A percentile compares a stretch with the other conserved stretches of the same genome.
These are phyloP conservation scores for Meteorus sp. DNA, from an alignment of 1,140 invertebrate species.

Conservation along the genomic window DNA sequence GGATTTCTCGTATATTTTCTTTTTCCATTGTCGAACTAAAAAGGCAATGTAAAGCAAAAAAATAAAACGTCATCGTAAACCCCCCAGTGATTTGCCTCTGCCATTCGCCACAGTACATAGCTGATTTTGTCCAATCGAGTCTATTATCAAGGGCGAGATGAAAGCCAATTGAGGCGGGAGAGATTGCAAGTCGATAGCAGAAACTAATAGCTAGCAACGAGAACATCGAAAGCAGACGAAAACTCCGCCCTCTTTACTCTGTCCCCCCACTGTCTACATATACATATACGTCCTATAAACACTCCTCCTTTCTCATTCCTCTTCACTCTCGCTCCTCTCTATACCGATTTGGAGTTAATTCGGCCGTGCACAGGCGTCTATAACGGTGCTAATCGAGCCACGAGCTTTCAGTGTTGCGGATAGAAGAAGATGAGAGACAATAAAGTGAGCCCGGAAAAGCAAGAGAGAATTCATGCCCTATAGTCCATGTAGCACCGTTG, in stretches of 20 bases:
- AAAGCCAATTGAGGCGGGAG: background rate
- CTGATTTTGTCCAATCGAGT: background rate
- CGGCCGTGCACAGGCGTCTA: slow-evolving; percentile 10
- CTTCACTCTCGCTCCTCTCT: background rate
- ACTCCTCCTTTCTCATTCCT: no score
- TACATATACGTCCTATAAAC: background rate
- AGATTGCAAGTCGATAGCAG: slow-evolving; percentile 8
- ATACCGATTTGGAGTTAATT: slow-evolving; percentile 12
- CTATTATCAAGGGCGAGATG: slow-evolving; percentile 12
- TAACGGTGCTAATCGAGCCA: slow-evolving; percentile 14
- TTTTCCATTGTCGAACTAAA: no score
- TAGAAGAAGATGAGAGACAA: background rate
- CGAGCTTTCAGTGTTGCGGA: slow-evolving; percentile 9
- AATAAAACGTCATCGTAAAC: background rate
- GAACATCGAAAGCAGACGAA: slow-evolving; percentile 3
- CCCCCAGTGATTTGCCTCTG: background rate
- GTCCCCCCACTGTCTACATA: background rate
- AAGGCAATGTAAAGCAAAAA: background rate
- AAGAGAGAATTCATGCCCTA: no score
- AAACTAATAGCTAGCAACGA: slow-evolving; percentile 1
- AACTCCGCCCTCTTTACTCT: background rate
- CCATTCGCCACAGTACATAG: slow-evolving; percentile 1
- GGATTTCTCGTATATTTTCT: no score
- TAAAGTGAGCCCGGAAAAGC: no score
- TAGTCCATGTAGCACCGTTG: no score